phyloP scores from a whole-genome alignment of 1,140 invertebrate genomes.

The Metopolophium dirhodum region DNA sequence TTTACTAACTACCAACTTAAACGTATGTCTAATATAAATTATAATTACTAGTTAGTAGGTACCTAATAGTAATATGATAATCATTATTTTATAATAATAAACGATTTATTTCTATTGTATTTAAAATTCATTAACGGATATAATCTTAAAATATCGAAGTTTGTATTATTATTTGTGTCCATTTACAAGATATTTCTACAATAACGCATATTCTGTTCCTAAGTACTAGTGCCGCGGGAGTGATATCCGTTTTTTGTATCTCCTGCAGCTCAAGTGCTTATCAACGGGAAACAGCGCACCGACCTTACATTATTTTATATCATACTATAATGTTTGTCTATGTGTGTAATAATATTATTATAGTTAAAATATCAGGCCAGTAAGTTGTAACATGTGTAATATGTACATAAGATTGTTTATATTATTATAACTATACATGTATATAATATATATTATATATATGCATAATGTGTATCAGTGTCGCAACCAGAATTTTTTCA shows the following conservation, averaged over 20 bases:
- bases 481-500: too few species aligned
- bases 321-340: background rate
- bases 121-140: background rate
- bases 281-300: constrained; percentile 43
- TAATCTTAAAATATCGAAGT: background rate
- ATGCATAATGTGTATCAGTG: background rate
- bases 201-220: constrained; percentile 54
- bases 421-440: background rate
- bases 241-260: constrained; percentile 43
- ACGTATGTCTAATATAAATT: too few species aligned
- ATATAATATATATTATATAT: background rate
- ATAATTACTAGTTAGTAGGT: too few species aligned
- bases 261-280: constrained; percentile 57
- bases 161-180: background rate
- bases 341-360: background rate
- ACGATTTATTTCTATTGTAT: background rate
- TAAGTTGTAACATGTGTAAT: background rate
- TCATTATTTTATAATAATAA: background rate
- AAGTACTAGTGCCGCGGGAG: constrained; percentile 57
- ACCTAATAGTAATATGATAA: background rate
- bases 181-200: background rate
- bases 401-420: background rate
- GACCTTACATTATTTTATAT: background rate
- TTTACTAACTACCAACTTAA: background rate
- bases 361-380: background rate